Conservation (phyloP, 2,888 invertebrate genomes). For the Pterobdella sp. region DNA sequence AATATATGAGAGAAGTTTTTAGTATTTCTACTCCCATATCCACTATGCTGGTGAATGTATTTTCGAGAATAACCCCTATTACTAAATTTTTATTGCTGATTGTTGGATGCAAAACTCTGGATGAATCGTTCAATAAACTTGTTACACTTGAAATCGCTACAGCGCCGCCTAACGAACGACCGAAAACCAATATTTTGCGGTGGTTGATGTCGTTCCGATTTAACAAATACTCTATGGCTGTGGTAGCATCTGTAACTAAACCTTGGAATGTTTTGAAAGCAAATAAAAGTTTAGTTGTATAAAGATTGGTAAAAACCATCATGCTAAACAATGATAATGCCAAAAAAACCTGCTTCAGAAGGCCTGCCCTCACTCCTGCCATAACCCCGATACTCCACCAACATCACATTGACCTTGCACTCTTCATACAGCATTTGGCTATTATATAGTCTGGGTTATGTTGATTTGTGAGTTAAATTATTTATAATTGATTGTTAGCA, state of each 20-base stretch:
- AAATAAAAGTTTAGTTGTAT: background rate
- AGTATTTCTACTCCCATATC: conserved; percentile 80
- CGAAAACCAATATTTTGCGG: conserved; percentile 77
- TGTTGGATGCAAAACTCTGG: conserved; percentile 57
- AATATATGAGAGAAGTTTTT: conserved; percentile 64
- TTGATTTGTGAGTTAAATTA: too few species aligned
- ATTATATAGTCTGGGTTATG: conserved; percentile 65
- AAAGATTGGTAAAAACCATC: background rate
- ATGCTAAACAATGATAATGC: too few species aligned
- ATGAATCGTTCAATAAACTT: conserved; percentile 66
- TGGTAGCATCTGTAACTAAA: conserved; percentile 75
- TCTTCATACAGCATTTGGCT: conserved; percentile 75
- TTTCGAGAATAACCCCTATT: conserved; percentile 75
- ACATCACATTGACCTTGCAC: conserved; percentile 73
- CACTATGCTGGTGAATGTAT: conserved; percentile 88
- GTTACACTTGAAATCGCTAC: conserved; percentile 79
- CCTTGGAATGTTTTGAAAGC: conserved; percentile 55
- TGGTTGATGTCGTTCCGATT: conserved; percentile 74
- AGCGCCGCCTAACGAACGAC: conserved; percentile 79
- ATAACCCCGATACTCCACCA: conserved; percentile 92
- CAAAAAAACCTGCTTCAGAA: conserved; percentile 62
- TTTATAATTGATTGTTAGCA: too few species aligned
- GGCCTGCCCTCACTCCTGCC: conserved; percentile 80
- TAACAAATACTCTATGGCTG: conserved; percentile 75
- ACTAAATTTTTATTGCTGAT: background rate